Conservation (phyloP, 2,797 vertebrate species). For the Amphiprion clarkii region DNA sequence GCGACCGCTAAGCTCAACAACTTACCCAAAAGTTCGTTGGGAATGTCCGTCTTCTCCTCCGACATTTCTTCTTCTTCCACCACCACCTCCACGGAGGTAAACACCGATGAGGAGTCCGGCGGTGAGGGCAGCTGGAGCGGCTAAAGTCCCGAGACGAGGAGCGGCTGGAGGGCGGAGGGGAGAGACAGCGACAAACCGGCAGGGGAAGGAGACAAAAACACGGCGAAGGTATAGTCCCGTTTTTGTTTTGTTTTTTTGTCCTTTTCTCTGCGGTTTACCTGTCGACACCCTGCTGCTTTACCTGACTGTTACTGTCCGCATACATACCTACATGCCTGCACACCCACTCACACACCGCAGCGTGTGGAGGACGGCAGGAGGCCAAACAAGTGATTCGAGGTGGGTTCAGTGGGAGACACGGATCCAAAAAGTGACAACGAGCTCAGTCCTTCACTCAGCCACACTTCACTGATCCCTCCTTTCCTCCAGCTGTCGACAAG, state of each 20-base stretch:
- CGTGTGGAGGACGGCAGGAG: too few relatives aligned
- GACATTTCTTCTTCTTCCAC: conserved; percentile 77
- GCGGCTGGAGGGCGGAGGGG: too few relatives aligned
- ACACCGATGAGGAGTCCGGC: conserved; percentile 27
- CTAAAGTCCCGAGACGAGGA: background rate
- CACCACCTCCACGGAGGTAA: conserved; percentile 18
- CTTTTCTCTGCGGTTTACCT: conserved; percentile 40
- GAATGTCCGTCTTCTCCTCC: conserved; percentile 84
- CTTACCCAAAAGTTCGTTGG: conserved; percentile 89
- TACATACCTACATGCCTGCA: conserved; percentile 16
- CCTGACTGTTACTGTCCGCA: conserved; percentile 16
- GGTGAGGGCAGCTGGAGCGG: background rate
- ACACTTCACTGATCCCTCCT: too few relatives aligned
- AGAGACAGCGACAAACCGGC: background rate
- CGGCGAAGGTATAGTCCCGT: conserved; percentile 17
- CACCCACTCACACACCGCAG: background rate
- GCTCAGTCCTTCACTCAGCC: too few relatives aligned
- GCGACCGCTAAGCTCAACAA: too few relatives aligned
- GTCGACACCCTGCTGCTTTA: conserved; percentile 33
- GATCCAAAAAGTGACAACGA: too few relatives aligned
- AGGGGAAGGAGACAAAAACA: too few relatives aligned
- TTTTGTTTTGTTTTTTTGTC: background rate
- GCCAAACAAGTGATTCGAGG: too few relatives aligned
- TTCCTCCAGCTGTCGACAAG: too few relatives aligned
- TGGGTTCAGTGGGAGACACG: too few relatives aligned